phyloP scores from a whole-genome alignment of 2,888 invertebrate genomes.

The Drosophila anomelani region DNA sequence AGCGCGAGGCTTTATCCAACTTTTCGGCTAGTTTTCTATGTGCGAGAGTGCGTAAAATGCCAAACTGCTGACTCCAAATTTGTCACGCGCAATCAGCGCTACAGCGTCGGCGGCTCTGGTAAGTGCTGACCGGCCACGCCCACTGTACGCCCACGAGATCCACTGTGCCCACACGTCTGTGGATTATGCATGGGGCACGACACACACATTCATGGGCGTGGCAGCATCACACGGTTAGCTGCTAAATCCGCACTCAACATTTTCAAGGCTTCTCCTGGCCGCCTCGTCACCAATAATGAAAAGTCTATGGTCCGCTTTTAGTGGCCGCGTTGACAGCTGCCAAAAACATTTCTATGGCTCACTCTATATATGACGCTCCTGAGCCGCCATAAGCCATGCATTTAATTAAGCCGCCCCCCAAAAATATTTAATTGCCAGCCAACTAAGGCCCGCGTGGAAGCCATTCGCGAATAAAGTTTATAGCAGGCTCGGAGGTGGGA shows the following conservation, averaged over 20 bases:
- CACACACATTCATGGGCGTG: conserved; percentile 7
- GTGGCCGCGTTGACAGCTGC: conserved; percentile 59
- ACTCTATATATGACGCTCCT: conserved; percentile 5
- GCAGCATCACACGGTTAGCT: conserved; percentile 18
- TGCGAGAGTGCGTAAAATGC: conserved; percentile 50
- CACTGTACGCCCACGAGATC: conserved; percentile 10
- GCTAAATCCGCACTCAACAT: conserved; percentile 41
- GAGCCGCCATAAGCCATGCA: conserved; percentile 36
- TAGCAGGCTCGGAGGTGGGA: neutral
- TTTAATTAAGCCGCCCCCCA: conserved; percentile 31
- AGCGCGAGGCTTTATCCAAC: conserved; percentile 19
- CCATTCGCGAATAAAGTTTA: conserved; percentile 7
- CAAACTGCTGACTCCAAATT: conserved; percentile 68
- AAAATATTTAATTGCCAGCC: conserved; percentile 37
- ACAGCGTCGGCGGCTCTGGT: conserved; percentile 39
- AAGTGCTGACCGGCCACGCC: conserved; percentile 63
- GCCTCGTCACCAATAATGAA: conserved; percentile 42
- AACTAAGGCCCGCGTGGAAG: neutral
- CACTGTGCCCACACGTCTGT: conserved; percentile 17
- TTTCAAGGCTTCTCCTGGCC: conserved; percentile 30
- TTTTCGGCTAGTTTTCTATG: conserved; percentile 40
- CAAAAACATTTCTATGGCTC: conserved; percentile 43
- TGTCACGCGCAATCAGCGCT: conserved; percentile 69
- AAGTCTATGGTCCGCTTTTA: conserved; percentile 44
- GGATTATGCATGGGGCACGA: conserved; percentile 41